phyloP scores from a whole-genome alignment of 2,113 vertebrate species.

The Bambusicola thoracicus region DNA sequence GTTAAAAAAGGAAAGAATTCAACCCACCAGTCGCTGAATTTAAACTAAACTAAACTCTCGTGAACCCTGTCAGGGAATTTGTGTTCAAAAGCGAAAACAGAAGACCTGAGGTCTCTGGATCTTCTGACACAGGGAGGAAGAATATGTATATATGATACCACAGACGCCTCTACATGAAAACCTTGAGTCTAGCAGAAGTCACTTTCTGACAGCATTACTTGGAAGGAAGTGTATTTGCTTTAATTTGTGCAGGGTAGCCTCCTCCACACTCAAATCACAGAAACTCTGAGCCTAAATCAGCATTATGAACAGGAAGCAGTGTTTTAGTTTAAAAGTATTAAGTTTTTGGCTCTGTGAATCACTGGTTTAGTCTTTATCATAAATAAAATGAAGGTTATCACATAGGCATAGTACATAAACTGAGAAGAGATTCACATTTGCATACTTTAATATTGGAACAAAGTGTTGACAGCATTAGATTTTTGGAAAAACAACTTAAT shows the following conservation, averaged over 20 bases:
- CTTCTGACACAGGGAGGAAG: background rate
- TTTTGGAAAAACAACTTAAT: background rate
- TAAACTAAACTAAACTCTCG: constrained; percentile 37
- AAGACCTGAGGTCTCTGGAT: background rate
- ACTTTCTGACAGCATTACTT: constrained; percentile 44
- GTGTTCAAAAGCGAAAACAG: constrained; percentile 16
- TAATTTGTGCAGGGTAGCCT: constrained; percentile 40
- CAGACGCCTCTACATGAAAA: background rate
- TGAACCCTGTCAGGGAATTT: constrained; percentile 3
- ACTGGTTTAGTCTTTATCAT: background rate
- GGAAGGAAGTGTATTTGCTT: constrained; percentile 55
- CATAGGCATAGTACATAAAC: constrained; percentile 3
- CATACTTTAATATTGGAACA: constrained; percentile 20
- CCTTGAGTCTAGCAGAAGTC: constrained; percentile 43
- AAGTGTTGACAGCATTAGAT: background rate
- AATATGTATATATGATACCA: constrained; percentile 18
- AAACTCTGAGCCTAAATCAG: constrained; percentile 23
- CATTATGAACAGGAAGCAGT: constrained; percentile 18
- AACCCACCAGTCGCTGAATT: constrained; percentile 25
- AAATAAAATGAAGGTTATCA: constrained; percentile 6
- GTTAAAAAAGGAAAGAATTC: constrained; percentile 26
- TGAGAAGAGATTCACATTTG: constrained; percentile 17
- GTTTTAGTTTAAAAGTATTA: constrained; percentile 24
- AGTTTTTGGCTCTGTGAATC: constrained; percentile 41
- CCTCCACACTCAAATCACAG: constrained; percentile 45